A percentile compares a stretch with the other conserved stretches of the same genome.
Conservation (phyloP, 2,888 invertebrate species). For the Rhingia rostrata region DNA sequence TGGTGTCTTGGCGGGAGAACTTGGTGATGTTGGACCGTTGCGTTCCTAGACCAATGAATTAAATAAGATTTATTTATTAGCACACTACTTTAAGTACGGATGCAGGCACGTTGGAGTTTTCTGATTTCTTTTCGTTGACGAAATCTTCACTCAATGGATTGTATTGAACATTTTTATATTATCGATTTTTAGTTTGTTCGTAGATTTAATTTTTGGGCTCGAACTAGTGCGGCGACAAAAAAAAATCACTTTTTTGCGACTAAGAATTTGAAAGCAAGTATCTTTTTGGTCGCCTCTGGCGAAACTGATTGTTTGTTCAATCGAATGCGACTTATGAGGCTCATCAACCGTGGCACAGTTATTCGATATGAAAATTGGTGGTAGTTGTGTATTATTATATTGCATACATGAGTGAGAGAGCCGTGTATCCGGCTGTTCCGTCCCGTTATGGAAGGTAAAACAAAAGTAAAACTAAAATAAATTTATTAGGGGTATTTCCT, state of each 20-base stretch:
- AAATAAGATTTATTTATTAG: neutral
- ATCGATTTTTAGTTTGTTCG: constrained; percentile 21
- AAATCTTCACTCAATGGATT: constrained; percentile 22
- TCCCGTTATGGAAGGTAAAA: constrained; percentile 33
- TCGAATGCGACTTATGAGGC: constrained; percentile 73
- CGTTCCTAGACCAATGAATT: constrained; percentile 83
- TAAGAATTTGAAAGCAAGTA: constrained; percentile 65
- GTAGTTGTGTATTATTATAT: constrained; percentile 34
- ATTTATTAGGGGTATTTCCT: constrained; percentile 63
- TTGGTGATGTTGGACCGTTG: constrained; percentile 87
- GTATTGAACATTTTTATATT: constrained; percentile 40
- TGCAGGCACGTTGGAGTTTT: neutral
- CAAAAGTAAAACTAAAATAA: constrained; percentile 30
- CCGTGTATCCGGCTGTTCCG: neutral
- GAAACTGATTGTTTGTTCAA: constrained; percentile 77
- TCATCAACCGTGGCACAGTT: constrained; percentile 75
- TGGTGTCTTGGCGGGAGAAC: constrained; percentile 89
- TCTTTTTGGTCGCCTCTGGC: constrained; percentile 76
- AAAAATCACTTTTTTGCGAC: constrained; percentile 27
- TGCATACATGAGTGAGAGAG: constrained; percentile 1
- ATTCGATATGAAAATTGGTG: constrained; percentile 55
- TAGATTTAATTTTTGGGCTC: constrained; percentile 42
- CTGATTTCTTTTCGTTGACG: too few relatives aligned
- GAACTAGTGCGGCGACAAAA: constrained; percentile 17
- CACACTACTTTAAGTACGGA: neutral